Percentiles rank a stretch among this genome's conserved stretches.
Conservation (phyloP, 37 sponge, comb jelly and placozoan genomes). For the Beroe ovata region DNA sequence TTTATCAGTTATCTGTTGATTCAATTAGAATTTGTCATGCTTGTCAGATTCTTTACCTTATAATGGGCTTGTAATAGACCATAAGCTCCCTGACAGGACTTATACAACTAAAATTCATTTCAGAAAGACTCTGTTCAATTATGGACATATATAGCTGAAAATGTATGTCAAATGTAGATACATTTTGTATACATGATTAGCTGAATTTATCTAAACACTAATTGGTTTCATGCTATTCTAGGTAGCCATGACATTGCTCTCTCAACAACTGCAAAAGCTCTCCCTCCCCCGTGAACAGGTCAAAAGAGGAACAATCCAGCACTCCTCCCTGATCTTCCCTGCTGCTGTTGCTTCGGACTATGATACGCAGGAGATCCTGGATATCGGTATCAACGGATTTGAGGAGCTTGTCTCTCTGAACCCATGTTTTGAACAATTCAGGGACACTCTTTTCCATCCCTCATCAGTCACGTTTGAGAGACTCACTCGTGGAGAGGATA, state of each 20-base stretch:
- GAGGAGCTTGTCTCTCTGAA: constrained; percentile 83
- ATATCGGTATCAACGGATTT: constrained; percentile 76
- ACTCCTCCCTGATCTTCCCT: constrained; percentile 63
- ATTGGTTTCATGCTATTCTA: no score
- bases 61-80: no score
- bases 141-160: no score
- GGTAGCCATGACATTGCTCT: constrained; percentile 64
- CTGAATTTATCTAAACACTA: no score
- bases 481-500: constrained; percentile 69
- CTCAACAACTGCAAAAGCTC: constrained; percentile 59
- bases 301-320: constrained; percentile 14
- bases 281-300: constrained; percentile 37
- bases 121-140: no score
- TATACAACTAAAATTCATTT: no score
- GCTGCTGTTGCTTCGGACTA: constrained; percentile 19
- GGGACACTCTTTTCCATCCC: constrained; percentile 76
- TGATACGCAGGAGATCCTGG: constrained; percentile 17
- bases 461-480: constrained; percentile 79
- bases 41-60: no score
- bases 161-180: no score
- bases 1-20: no score
- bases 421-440: constrained; percentile 71
- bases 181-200: no score
- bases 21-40: no score
- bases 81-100: no score